These are phyloP conservation scores for Solea senegalensis DNA, from an alignment of 2,113 vertebrate species.

Conservation along the genomic window DNA sequence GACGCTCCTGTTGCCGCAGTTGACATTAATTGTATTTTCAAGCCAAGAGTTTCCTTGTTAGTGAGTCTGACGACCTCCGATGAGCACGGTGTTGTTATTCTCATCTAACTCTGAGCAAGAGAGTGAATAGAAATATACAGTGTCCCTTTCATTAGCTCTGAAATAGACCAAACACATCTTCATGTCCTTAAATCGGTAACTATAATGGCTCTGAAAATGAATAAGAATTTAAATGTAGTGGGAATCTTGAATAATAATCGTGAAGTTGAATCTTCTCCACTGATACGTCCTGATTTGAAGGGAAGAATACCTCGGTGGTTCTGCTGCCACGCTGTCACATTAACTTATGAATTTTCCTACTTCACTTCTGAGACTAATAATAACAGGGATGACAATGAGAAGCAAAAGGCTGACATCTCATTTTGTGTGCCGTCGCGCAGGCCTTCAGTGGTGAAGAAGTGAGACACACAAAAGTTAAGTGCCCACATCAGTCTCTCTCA, in stretches of 20 bases:
- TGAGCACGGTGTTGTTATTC: too few species aligned
- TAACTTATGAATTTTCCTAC: conserved; percentile 24
- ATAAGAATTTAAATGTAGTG: neutral
- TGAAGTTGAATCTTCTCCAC: too few species aligned
- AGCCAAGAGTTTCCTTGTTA: too few species aligned
- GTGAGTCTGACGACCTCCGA: too few species aligned
- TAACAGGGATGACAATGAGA: conserved; percentile 34
- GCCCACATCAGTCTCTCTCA: conserved; percentile 51
- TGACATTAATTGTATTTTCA: too few species aligned
- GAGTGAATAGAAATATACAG: too few species aligned
- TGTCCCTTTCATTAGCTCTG: too few species aligned
- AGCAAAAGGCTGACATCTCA: conserved; percentile 40
- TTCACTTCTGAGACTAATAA: conserved; percentile 43
- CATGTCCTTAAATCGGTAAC: neutral
- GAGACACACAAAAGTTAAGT: conserved; percentile 36
- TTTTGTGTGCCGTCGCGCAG: conserved; percentile 43
- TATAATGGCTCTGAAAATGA: neutral
- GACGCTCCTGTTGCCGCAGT: too few species aligned
- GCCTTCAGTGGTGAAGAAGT: conserved; percentile 17
- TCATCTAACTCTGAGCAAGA: too few species aligned
- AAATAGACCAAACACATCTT: neutral
- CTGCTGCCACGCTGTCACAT: neutral
- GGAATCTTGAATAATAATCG: too few species aligned
- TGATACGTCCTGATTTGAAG: too few species aligned
- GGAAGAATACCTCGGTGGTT: neutral